phyloP scores from a whole-genome alignment of 2,797 vertebrate species.

The Benthosema pterotum region DNA sequence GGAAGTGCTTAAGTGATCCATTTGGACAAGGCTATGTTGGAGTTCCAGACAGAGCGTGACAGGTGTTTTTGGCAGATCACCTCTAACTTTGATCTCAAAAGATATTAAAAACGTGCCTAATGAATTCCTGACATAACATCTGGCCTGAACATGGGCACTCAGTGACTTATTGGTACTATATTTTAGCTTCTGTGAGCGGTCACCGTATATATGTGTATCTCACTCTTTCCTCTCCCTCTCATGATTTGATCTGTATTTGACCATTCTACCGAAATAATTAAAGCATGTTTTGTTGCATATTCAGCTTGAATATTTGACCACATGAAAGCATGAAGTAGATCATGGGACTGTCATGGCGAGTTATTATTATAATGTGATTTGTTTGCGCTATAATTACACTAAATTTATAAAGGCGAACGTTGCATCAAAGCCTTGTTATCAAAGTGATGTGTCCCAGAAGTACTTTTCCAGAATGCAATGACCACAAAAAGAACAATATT shows the following conservation, averaged over 20 bases:
- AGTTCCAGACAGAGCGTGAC: no score
- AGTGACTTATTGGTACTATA: conserved; percentile 25
- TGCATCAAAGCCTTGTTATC: conserved; percentile 17
- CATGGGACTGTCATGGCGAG: not conserved
- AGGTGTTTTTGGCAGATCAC: no score
- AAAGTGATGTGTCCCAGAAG: conserved; percentile 7
- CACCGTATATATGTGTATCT: conserved; percentile 37
- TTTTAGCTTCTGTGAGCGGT: conserved; percentile 11
- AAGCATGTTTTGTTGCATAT: not conserved
- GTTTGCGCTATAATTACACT: no score
- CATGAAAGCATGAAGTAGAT: conserved; percentile 8
- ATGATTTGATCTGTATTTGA: conserved; percentile 28
- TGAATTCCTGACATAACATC: conserved; percentile 37
- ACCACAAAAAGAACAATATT: conserved; percentile 33
- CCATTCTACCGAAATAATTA: conserved; percentile 6
- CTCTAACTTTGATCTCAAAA: no score
- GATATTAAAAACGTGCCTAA: conserved; percentile 20
- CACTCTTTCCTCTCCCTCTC: conserved; percentile 39
- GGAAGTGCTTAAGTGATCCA: no score
- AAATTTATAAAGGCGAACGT: not conserved
- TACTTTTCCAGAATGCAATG: conserved; percentile 48
- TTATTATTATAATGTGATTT: no score
- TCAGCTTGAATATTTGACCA: not conserved
- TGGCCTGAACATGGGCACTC: conserved; percentile 32
- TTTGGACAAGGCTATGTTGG: no score